Evolutionary conservation across 2,113 vertebrate genomes (phyloP).

Genomic region (Notothenia coriiceps): DNA sequence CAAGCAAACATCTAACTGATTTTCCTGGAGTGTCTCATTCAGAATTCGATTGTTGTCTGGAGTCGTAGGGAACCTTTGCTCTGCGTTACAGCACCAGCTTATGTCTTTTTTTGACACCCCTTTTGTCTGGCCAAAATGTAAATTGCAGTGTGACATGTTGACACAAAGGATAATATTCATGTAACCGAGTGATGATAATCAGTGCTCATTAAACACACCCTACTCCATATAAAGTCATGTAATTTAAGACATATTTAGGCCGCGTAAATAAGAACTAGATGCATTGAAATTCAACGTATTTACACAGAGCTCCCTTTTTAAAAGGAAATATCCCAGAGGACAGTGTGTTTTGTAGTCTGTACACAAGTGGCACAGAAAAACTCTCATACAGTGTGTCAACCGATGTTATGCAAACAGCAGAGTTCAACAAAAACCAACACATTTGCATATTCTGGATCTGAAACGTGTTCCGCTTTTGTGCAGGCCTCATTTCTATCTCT

Average conservation of each 20-base stretch:
- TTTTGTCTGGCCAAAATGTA: conserved; percentile 36
- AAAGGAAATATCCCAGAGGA: conserved; percentile 73
- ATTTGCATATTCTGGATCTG: conserved; percentile 79
- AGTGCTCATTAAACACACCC: background rate
- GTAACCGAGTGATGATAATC: conserved; percentile 27
- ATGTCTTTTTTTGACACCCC: conserved; percentile 15
- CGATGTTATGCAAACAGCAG: conserved; percentile 72
- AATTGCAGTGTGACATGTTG: conserved; percentile 6
- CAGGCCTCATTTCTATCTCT: conserved; percentile 66
- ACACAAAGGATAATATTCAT: conserved; percentile 5
- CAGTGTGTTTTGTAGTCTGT: conserved; percentile 71
- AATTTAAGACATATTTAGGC: conserved; percentile 48
- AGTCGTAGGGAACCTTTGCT: conserved; percentile 41
- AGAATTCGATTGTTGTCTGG: conserved; percentile 46
- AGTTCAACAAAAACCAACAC: conserved; percentile 66
- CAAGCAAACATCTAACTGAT: conserved; percentile 33
- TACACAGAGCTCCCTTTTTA: conserved; percentile 48
- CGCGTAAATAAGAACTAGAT: conserved; percentile 21
- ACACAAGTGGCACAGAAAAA: conserved; percentile 66
- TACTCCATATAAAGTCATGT: conserved; percentile 23
- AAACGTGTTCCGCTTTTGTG: conserved; percentile 62
- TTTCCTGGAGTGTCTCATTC: conserved; percentile 32
- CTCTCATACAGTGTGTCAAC: conserved; percentile 59
- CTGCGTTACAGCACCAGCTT: background rate
- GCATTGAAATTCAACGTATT: conserved; percentile 35